Evolutionary conservation across 2,113 vertebrate species (phyloP), one percentile per base, ranked within the genome.

Genomic region (Pica pica): DNA sequence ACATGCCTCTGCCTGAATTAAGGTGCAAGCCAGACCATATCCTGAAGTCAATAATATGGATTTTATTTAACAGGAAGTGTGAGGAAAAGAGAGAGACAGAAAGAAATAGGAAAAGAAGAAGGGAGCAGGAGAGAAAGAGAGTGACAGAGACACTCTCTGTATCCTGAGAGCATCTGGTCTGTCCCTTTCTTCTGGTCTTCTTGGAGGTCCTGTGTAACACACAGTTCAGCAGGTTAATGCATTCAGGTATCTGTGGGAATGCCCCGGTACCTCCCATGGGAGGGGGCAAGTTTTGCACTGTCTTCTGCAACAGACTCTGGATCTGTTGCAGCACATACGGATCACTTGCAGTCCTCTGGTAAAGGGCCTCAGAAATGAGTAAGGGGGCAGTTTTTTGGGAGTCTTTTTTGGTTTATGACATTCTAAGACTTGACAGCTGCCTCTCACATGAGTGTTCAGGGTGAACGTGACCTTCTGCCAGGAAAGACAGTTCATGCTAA

Each of bases 371-470:
- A 33, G 37, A 33, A 46, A 52, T 23, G 55, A 13, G 46, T 6
- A 23, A 14, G 10, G 18, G 18, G 3, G 5, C 0, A 0, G 11
- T 15, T 6, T 21, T 77, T 37, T 31, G 37, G 12, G 37, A 15
- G 7, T 0, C 14, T 31, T 31, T 60, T 46, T 16, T 60, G 28
- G 33, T 39, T 69, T 37, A 8, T 59, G 22, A 16, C 33, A 7
- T 50, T 50, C 35, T 31, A 8, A 37, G 61, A 37, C 21, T 22
- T 5, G 20, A 26, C 53, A 44, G 6, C 24, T 41, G 35, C 42
- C 31, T 59, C 31, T 30, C 26, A 26, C 0, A 0, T 44, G 37
- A 18, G 12, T 37, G 44, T 9, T 59, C 31, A 26, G 11, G 26
- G 11, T 44, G 63, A 59, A 27, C 27, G 27, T 8, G 37, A 37